phyloP scores from a whole-genome alignment of 1,140 invertebrate species.

The Bathynomus jamesi region DNA sequence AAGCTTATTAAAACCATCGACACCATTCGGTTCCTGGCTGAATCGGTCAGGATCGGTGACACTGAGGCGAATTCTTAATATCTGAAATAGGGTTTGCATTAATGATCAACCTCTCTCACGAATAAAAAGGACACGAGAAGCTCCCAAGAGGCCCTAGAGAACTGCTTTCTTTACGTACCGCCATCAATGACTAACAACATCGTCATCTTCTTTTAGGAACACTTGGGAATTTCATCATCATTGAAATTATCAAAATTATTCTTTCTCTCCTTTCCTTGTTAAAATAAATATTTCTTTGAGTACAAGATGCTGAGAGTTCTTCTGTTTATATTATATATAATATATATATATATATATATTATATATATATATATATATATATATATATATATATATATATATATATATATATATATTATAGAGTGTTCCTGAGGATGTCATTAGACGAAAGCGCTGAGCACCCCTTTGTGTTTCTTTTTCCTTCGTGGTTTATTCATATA shows the following conservation, averaged over 20 bases:
- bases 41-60: neutral
- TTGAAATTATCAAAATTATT: slow-evolving; percentile 2
- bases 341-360: too few species aligned
- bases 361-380: too few species aligned
- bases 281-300: neutral
- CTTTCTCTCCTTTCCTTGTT: neutral
- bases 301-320: slow-evolving; percentile 3
- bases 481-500: too few species aligned
- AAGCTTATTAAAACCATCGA: slow-evolving; percentile 6
- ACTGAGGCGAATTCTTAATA: slow-evolving; percentile 1
- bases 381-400: too few species aligned
- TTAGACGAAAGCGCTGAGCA: too few species aligned
- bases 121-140: slow-evolving; percentile 2
- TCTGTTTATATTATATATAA: neutral
- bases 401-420: too few species aligned
- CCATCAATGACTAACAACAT: neutral
- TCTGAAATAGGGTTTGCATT: neutral
- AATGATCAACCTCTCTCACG: neutral
- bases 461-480: too few species aligned
- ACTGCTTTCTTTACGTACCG: slow-evolving; percentile 17
- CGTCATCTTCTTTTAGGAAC: neutral
- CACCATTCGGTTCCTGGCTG: neutral
- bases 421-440: too few species aligned
- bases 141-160: slow-evolving; percentile 4
- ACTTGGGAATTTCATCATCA: neutral